Conservation (phyloP, 2,113 vertebrate genomes). For the Progne subis region DNA sequence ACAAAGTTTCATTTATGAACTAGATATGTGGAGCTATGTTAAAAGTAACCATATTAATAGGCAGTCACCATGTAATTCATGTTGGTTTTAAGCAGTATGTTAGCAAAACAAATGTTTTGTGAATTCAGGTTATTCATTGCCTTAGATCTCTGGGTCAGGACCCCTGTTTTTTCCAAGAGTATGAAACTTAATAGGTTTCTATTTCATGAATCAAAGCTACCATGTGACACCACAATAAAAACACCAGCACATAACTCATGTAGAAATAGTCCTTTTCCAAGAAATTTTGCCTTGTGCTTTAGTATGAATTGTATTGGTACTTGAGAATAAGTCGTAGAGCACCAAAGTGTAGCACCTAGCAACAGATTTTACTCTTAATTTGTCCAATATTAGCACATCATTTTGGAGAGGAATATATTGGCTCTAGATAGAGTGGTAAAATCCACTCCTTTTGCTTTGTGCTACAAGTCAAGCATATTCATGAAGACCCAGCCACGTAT, state of each 20-base stretch:
- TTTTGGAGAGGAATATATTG: background rate
- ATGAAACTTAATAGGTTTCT: background rate
- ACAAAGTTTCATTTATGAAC: background rate
- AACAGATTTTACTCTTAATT: background rate
- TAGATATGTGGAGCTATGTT: background rate
- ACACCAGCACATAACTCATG: background rate
- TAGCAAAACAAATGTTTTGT: background rate
- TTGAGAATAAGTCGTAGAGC: background rate
- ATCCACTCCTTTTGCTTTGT: background rate
- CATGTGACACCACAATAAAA: background rate
- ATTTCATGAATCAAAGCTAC: background rate
- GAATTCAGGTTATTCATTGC: background rate
- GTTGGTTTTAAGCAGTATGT: background rate
- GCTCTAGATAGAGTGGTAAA: background rate
- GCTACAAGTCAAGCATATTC: background rate
- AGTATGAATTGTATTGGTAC: background rate
- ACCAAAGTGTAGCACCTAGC: background rate
- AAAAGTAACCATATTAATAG: background rate
- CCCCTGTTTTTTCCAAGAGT: background rate
- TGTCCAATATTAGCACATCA: background rate
- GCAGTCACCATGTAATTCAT: background rate
- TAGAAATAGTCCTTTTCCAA: background rate
- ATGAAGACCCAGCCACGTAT: background rate
- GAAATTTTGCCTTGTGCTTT: background rate
- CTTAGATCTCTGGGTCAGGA: background rate